Conservation (phyloP, 2,888 invertebrate genomes). For the Volucella inanis region DNA sequence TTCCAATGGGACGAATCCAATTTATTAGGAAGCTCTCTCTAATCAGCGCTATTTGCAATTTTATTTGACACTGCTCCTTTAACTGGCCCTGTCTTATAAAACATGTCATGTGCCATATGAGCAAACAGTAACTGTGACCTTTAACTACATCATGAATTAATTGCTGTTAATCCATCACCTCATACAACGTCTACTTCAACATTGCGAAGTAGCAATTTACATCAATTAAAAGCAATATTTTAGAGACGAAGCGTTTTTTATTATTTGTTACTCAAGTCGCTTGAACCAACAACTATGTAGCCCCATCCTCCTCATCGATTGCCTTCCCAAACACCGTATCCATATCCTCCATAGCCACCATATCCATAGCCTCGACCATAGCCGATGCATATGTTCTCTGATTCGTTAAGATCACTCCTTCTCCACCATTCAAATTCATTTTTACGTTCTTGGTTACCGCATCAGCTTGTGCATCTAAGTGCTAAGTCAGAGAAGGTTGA, state of each 20-base stretch:
- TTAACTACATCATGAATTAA: too few species aligned
- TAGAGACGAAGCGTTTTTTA: neutral
- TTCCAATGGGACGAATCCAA: too few species aligned
- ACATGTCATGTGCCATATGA: too few species aligned
- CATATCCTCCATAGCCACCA: slow-evolving; percentile 70
- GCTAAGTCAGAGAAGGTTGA: slow-evolving; percentile 9
- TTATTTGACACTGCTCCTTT: too few species aligned
- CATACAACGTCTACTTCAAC: too few species aligned
- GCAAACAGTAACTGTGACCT: too few species aligned
- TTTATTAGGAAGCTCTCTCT: too few species aligned
- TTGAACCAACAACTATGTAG: slow-evolving; percentile 50
- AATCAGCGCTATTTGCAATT: too few species aligned
- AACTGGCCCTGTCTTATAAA: too few species aligned
- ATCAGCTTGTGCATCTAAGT: slow-evolving; percentile 36
- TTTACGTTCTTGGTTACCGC: slow-evolving; percentile 36
- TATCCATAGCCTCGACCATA: slow-evolving; percentile 75
- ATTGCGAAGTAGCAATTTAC: neutral
- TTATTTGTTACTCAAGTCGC: slow-evolving; percentile 24
- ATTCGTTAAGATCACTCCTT: slow-evolving; percentile 75
- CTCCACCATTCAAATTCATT: slow-evolving; percentile 48
- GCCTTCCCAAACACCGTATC: slow-evolving; percentile 74
- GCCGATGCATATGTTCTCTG: slow-evolving; percentile 77
- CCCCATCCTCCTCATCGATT: slow-evolving; percentile 24
- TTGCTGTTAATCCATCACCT: too few species aligned
- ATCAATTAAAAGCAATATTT: slow-evolving; percentile 6